Conservation (phyloP, 2,888 invertebrate species). For the Leucoma salicis region DNA sequence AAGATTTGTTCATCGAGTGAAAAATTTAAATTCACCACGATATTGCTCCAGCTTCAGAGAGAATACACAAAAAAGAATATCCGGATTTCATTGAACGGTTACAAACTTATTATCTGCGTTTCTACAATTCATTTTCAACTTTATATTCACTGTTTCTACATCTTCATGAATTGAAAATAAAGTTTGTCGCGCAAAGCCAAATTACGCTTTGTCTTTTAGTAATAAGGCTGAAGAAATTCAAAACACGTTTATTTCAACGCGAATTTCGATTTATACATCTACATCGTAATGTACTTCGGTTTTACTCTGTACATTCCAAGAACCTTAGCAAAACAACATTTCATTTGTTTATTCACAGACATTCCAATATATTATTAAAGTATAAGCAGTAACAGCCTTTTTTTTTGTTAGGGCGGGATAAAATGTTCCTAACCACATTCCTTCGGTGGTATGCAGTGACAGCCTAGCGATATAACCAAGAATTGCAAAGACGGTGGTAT, state of each 20-base stretch:
- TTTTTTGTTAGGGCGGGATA: too few species aligned
- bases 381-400: too few species aligned
- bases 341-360: too few species aligned
- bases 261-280: slow-evolving; percentile 26
- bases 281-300: slow-evolving; percentile 27
- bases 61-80: slow-evolving; percentile 39
- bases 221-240: slow-evolving; percentile 26
- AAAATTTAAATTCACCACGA: slow-evolving; percentile 51
- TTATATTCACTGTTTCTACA: slow-evolving; percentile 2
- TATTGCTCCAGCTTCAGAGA: slow-evolving; percentile 39
- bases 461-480: too few species aligned
- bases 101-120: slow-evolving; percentile 25
- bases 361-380: too few species aligned
- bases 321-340: too few species aligned
- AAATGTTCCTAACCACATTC: too few species aligned
- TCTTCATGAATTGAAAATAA: slow-evolving; percentile 12
- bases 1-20: slow-evolving; percentile 52
- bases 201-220: slow-evolving; percentile 28
- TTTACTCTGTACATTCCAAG: slow-evolving; percentile 25
- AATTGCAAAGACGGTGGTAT: too few species aligned
- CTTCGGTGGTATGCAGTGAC: too few species aligned
- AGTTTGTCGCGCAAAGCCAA: slow-evolving; percentile 23
- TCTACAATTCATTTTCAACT: slow-evolving; percentile 11
- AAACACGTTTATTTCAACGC: slow-evolving; percentile 26
- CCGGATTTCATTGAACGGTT: slow-evolving; percentile 33